These are phyloP conservation scores for Nycticorax nycticorax DNA, from an alignment of 2,113 vertebrate species.

Conservation along the genomic window DNA sequence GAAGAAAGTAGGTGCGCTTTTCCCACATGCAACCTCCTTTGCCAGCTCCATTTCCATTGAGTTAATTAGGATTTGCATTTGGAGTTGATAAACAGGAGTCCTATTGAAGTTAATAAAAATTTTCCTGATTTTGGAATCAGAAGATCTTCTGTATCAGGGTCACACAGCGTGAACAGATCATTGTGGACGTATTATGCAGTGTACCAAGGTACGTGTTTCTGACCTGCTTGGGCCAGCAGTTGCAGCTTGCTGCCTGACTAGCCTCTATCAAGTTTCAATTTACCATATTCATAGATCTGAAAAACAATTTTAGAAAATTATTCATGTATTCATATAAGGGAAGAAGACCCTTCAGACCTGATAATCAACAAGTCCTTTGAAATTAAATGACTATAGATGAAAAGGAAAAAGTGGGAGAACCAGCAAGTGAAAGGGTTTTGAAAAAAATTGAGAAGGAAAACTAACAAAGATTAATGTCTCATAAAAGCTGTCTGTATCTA, in stretches of 20 bases:
- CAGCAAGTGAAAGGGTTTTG: background rate
- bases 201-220: background rate
- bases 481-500: background rate
- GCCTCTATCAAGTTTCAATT: background rate
- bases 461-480: background rate
- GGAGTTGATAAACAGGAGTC: background rate
- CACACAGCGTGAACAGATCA: background rate
- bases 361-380: slow-evolving; percentile 10
- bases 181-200: background rate
- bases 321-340: background rate
- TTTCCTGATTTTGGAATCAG: background rate
- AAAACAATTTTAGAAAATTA: slow-evolving; percentile 13
- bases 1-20: background rate
- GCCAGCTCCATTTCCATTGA: background rate
- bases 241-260: background rate
- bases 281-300: background rate
- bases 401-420: background rate
- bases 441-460: background rate
- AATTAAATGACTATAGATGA: background rate
- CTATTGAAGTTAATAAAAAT: background rate
- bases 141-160: background rate
- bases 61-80: background rate
- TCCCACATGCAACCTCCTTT: background rate
- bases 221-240: background rate
- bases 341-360: background rate